Conservation (phyloP, 2,888 invertebrate species). For the Drosophila merina region DNA sequence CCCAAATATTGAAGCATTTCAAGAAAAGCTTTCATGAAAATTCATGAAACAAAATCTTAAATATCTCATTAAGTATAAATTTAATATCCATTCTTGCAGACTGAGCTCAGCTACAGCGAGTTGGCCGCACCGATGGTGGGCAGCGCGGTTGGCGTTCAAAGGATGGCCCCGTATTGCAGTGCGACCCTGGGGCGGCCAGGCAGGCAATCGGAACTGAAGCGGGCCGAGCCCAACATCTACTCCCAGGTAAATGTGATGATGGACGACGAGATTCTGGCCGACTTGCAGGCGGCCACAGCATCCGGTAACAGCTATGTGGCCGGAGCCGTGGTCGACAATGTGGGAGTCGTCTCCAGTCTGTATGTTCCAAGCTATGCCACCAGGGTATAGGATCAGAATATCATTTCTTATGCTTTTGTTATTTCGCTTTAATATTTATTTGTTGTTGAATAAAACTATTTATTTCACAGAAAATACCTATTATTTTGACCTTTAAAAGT, state of each 20-base stretch:
- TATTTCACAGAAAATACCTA: slow-evolving; percentile 7
- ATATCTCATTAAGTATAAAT: background rate
- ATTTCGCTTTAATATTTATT: slow-evolving; percentile 29
- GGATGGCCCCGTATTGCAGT: slow-evolving; percentile 83
- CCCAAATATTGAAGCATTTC: too few species aligned
- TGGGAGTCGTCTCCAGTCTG: slow-evolving; percentile 50
- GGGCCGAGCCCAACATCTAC: slow-evolving; percentile 84
- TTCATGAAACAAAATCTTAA: background rate
- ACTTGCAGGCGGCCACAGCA: slow-evolving; percentile 64
- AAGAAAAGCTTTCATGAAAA: background rate
- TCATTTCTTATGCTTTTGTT: slow-evolving; percentile 15
- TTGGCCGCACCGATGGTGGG: slow-evolving; percentile 74
- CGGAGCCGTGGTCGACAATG: slow-evolving; percentile 74
- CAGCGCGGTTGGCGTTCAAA: slow-evolving; percentile 68
- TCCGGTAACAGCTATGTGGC: slow-evolving; percentile 67
- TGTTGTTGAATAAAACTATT: slow-evolving; percentile 41
- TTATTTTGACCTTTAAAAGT: background rate
- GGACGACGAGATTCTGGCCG: slow-evolving; percentile 78
- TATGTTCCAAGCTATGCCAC: slow-evolving; percentile 76
- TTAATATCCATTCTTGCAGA: slow-evolving; percentile 55
- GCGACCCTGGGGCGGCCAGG: slow-evolving; percentile 83
- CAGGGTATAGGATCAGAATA: slow-evolving; percentile 54
- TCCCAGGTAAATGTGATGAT: slow-evolving; percentile 84
- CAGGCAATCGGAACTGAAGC: slow-evolving; percentile 82
- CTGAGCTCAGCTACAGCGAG: slow-evolving; percentile 83